Conservation (phyloP, 1,140 invertebrate genomes). For the Calycopis cecrops region DNA sequence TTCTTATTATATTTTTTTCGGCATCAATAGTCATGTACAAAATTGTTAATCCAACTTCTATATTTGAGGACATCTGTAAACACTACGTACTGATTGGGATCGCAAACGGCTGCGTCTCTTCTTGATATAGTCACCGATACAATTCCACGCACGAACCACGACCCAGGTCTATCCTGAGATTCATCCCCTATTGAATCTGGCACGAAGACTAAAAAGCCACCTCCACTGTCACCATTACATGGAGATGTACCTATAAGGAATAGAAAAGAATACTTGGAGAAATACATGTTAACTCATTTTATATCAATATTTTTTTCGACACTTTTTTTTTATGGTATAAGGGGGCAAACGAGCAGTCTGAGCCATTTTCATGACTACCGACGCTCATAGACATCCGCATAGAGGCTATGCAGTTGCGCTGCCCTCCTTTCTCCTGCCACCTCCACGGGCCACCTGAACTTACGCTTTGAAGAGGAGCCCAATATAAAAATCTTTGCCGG, state of each 20-base stretch:
- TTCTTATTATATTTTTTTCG: too few relatives aligned
- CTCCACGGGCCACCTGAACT: too few relatives aligned
- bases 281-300: neutral
- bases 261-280: neutral
- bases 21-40: too few relatives aligned
- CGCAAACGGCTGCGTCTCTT: neutral
- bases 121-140: neutral
- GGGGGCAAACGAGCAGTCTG: too few relatives aligned
- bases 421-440: too few relatives aligned
- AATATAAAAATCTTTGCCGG: too few relatives aligned
- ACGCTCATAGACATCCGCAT: too few relatives aligned
- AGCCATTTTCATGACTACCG: too few relatives aligned
- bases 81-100: neutral
- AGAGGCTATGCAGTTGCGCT: too few relatives aligned
- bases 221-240: constrained; percentile 2
- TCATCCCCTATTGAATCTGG: neutral
- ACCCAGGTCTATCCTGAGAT: neutral
- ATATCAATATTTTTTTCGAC: neutral
- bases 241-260: neutral
- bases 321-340: too few relatives aligned
- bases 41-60: constrained; percentile 1
- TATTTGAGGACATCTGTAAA: neutral
- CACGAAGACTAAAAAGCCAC: neutral
- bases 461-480: too few relatives aligned
- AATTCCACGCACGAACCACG: neutral